phyloP scores from a whole-genome alignment of 2,888 invertebrate species.

The Drosophila flavopinicola region DNA sequence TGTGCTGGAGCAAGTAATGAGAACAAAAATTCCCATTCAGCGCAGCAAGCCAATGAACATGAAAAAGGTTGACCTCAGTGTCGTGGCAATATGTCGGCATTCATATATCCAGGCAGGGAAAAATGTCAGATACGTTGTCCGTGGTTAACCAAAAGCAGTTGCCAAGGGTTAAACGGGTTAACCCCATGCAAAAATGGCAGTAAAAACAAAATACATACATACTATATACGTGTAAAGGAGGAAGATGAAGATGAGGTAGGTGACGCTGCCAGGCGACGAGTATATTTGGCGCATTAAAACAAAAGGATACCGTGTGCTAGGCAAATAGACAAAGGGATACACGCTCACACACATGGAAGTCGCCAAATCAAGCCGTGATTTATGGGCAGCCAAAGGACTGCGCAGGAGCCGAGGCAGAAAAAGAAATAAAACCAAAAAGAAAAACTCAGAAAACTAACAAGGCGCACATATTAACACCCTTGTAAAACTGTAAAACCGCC shows the following conservation, averaged over 20 bases:
- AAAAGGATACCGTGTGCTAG: conserved; percentile 73
- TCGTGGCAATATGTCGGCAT: conserved; percentile 64
- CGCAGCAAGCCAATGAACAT: conserved; percentile 63
- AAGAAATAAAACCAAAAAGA: conserved; percentile 25
- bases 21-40: conserved; percentile 24
- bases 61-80: conserved; percentile 77
- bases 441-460: conserved; percentile 68
- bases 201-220: conserved; percentile 29
- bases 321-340: conserved; percentile 72
- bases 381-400: conserved; percentile 69
- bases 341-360: conserved; percentile 56
- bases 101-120: conserved; percentile 32
- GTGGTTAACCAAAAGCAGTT: conserved; percentile 72
- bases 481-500: conserved; percentile 77
- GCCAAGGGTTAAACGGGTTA: conserved; percentile 76
- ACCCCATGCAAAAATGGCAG: conserved; percentile 60
- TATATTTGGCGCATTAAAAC: conserved; percentile 75
- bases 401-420: conserved; percentile 33
- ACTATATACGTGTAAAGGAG: not conserved
- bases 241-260: conserved; percentile 40
- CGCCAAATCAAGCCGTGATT: conserved; percentile 79
- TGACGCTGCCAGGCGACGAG: conserved; percentile 49
- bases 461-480: conserved; percentile 72
- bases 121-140: conserved; percentile 65
- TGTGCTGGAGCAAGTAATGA: conserved; percentile 14